Percentiles rank a stretch among this genome's conserved stretches.
Evolutionary conservation across 2,797 vertebrate genomes (phyloP).

Genomic region (Gambelia wislizenii): DNA sequence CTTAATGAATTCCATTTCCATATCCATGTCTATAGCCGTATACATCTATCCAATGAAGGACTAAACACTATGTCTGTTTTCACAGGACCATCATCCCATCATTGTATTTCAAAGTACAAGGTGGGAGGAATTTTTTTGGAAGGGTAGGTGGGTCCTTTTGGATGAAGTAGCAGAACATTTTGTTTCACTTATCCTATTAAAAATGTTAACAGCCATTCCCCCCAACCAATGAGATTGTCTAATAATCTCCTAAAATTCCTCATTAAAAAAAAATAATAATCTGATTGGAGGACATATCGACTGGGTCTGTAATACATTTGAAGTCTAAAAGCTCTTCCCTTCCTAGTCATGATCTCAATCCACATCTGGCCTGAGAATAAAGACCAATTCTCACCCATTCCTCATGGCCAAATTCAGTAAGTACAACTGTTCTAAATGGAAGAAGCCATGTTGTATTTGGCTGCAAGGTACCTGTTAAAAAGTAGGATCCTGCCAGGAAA

Average conservation of each 20-base stretch:
- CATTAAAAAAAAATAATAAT: not conserved
- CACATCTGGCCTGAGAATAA: not conserved
- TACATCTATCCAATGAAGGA: too few relatives aligned
- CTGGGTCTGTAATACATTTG: too few relatives aligned
- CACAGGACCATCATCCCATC: not conserved
- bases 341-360: not conserved
- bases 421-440: too few relatives aligned
- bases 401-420: too few relatives aligned
- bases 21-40: too few relatives aligned
- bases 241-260: not conserved
- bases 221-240: not conserved
- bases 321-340: not conserved
- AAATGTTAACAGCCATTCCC: not conserved
- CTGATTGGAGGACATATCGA: not conserved
- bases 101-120: not conserved
- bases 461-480: too few relatives aligned
- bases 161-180: not conserved
- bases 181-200: not conserved
- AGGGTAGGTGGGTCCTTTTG: not conserved
- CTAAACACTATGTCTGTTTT: not conserved
- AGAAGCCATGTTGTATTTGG: too few relatives aligned
- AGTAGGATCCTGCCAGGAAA: too few relatives aligned
- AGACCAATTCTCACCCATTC: too few relatives aligned
- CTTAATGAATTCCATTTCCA: too few relatives aligned
- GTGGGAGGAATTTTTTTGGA: not conserved